These are phyloP conservation scores for Orchesella flavescens DNA, from an alignment of 2,888 invertebrate genomes.

Conservation along the genomic window DNA sequence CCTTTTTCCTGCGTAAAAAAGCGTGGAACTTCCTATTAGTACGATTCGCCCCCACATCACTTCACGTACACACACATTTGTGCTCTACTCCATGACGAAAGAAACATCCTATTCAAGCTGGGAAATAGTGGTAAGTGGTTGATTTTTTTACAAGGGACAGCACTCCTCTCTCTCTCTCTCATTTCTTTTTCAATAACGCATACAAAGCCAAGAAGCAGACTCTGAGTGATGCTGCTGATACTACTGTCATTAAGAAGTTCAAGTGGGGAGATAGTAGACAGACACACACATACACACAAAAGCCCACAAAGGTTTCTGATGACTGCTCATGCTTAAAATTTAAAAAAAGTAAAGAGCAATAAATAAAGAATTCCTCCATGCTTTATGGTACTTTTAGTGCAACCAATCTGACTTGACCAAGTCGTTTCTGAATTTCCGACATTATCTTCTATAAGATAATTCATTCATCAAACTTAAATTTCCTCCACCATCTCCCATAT, in stretches of 20 bases:
- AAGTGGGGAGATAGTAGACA: neutral
- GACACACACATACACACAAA: neutral
- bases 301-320: constrained; percentile 39
- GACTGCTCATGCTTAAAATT: constrained; percentile 43
- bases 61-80: constrained; percentile 18
- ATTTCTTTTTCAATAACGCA: neutral
- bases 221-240: constrained; percentile 31
- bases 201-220: neutral
- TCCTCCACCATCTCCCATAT: neutral
- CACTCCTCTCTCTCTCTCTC: too few species aligned
- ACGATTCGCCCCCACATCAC: constrained; percentile 56
- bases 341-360: neutral
- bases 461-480: constrained; percentile 42
- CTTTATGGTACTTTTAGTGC: constrained; percentile 9
- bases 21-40: constrained; percentile 62
- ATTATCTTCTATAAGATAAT: constrained; percentile 25
- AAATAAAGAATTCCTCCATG: neutral
- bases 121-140: constrained; percentile 30
- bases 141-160: constrained; percentile 43
- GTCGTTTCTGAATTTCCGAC: constrained; percentile 6
- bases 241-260: constrained; percentile 25
- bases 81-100: constrained; percentile 52
- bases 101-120: constrained; percentile 42
- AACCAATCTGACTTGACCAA: constrained; percentile 9
- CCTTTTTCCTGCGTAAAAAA: constrained; percentile 68